Evolutionary conservation across 1,140 invertebrate genomes (phyloP), one percentile per base, ranked within the genome.

Genomic region (Rhagoletis zephyria): DNA sequence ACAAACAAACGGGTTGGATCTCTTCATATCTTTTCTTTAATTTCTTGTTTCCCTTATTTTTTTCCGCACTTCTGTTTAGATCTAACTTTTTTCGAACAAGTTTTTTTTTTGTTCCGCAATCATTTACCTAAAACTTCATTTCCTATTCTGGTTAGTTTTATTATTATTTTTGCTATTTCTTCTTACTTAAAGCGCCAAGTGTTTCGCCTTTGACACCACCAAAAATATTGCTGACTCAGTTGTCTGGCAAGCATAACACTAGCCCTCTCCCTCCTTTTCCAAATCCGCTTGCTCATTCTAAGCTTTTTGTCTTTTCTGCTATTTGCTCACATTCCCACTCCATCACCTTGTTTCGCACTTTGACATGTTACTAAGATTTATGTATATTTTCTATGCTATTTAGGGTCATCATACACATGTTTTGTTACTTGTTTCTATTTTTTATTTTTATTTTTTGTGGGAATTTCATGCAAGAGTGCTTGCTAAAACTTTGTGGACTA

Each of bases 331-430:
- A 30, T 67, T 67, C 30, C 19, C 64, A 67, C 10, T 10, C 64
- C 0, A 67, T 67, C 64, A 67, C 64, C 64, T 67, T 42, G 7
- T 42, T 30, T 6, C 19, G 64, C 64, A 12, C 64, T 67, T 67
- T 67, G 64, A 67, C 64, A 67, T 67, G 63, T 67, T 67, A 67
- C 19, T 19, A 67, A 40, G 64, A 67, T 67, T 67, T 67, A 67
- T 67, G 64, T 67, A 10, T 67, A 9, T 67, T 67, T 10, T 12
- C 19, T 40, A 67, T 10, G 64, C 64, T 67, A 40, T 10, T 3
- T 42, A 56, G 51, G 30, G 64, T n/a, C 19, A 30, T 67, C 64
- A 42, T 19, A 12, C 64, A 6, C 3, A 40, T 67, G 30, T 67
- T 67, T 67, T 42, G 30, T 42, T 12, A 30, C 30, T 7, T 12